phyloP scores from a whole-genome alignment of 2,113 vertebrate species.

The Morone saxatilis region DNA sequence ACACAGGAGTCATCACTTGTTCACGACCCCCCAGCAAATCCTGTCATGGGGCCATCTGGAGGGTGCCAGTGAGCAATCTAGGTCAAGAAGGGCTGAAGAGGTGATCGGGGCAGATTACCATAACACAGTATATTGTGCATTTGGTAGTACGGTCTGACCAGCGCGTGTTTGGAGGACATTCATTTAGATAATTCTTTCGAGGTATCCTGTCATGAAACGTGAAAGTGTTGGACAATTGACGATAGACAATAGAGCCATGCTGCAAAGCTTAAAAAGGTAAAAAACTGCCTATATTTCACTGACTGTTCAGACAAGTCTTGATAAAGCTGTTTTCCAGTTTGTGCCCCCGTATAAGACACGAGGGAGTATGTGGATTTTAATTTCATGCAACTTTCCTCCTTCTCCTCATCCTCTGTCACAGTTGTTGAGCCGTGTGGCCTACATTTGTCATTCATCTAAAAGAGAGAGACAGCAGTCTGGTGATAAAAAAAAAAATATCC shows the following conservation, averaged over 20 bases:
- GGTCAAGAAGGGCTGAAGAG: conserved; percentile 54
- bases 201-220: background rate
- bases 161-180: background rate
- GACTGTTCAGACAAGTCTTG: no score
- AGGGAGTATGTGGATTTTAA: background rate
- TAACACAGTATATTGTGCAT: conserved; percentile 26
- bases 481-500: background rate
- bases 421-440: background rate
- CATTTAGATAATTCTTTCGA: background rate
- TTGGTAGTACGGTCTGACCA: background rate
- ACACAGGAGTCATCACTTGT: background rate
- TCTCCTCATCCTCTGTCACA: background rate
- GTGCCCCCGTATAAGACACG: background rate
- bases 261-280: no score
- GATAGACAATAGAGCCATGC: no score
- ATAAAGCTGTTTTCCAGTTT: no score
- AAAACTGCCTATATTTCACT: no score
- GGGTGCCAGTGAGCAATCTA: conserved; percentile 34
- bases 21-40: background rate
- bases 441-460: background rate
- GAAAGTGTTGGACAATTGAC: background rate
- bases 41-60: conserved; percentile 39
- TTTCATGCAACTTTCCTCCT: no score
- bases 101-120: conserved; percentile 48
- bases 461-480: background rate